Percentiles rank a stretch among this genome's conserved stretches.
These are phyloP conservation scores for Pogoniulus pusillus DNA, from an alignment of 2,797 vertebrate species.

Conservation along the genomic window DNA sequence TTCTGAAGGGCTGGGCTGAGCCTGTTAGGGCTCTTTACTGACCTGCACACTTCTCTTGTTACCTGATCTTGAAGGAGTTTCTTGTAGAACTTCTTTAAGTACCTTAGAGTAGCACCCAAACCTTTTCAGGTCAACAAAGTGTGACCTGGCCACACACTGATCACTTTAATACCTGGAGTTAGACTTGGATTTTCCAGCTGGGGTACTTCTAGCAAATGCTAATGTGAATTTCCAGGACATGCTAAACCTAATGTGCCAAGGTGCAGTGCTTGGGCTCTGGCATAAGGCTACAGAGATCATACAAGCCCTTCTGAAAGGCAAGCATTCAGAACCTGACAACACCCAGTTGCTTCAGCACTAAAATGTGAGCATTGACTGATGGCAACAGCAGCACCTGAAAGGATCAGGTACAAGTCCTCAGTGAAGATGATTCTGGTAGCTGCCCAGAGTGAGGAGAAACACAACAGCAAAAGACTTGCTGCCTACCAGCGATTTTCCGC, in stretches of 20 bases:
- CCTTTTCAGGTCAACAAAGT: too few relatives aligned
- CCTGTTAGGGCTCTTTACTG: neutral
- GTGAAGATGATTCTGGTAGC: neutral
- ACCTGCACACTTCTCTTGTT: neutral
- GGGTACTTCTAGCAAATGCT: neutral
- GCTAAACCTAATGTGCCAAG: neutral
- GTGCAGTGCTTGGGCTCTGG: neutral
- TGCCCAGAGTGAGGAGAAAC: rapidly evolving
- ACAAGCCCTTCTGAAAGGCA: neutral
- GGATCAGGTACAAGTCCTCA: neutral
- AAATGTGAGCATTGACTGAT: neutral
- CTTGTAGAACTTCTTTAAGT: neutral
- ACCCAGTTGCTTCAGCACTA: neutral
- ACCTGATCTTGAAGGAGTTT: neutral
- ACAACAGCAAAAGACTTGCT: neutral
- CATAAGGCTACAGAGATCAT: neutral
- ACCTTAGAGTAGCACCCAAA: neutral
- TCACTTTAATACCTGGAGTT: neutral
- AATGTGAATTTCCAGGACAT: neutral
- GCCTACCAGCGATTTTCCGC: constrained; percentile 69
- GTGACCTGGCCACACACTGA: neutral
- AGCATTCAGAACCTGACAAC: neutral
- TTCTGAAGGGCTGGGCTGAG: neutral
- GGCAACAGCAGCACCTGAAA: neutral
- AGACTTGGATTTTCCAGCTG: neutral